These are phyloP conservation scores for Pseudorectes ferrugineus DNA, from an alignment of 2,113 vertebrate species.

Conservation along the genomic window DNA sequence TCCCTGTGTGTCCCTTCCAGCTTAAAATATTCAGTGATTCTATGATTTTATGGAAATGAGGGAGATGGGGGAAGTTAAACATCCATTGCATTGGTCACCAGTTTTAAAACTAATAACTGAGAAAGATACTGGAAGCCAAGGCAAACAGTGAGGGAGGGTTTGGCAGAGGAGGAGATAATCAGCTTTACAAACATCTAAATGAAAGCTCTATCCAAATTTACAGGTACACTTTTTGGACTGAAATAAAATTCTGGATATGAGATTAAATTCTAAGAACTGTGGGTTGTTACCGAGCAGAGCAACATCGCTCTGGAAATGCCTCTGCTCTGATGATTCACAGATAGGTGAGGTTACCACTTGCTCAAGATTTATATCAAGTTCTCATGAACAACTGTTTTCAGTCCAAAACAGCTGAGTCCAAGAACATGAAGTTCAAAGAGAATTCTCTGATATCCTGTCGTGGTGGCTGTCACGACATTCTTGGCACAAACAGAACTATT, in stretches of 20 bases:
- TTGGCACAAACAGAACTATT: background rate
- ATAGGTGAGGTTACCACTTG: background rate
- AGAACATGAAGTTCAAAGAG: background rate
- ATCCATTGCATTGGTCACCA: background rate
- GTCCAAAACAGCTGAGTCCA: background rate
- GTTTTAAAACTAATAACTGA: background rate
- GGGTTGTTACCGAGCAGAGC: background rate
- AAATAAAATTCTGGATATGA: background rate
- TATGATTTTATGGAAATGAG: background rate
- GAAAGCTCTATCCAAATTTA: background rate
- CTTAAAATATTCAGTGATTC: background rate
- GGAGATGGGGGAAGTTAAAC: accelerated
- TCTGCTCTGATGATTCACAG: background rate
- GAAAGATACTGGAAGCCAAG: background rate
- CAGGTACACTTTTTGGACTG: background rate
- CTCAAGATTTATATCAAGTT: background rate
- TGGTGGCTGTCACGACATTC: background rate
- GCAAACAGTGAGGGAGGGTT: background rate
- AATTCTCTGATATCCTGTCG: background rate
- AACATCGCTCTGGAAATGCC: background rate
- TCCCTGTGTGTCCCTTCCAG: background rate
- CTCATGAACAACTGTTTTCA: background rate
- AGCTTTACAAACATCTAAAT: background rate
- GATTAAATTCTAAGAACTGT: constrained; percentile 31
- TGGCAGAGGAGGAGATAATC: background rate